Conservation (phyloP, 2,888 invertebrate genomes). For the Cephus pulcher region DNA sequence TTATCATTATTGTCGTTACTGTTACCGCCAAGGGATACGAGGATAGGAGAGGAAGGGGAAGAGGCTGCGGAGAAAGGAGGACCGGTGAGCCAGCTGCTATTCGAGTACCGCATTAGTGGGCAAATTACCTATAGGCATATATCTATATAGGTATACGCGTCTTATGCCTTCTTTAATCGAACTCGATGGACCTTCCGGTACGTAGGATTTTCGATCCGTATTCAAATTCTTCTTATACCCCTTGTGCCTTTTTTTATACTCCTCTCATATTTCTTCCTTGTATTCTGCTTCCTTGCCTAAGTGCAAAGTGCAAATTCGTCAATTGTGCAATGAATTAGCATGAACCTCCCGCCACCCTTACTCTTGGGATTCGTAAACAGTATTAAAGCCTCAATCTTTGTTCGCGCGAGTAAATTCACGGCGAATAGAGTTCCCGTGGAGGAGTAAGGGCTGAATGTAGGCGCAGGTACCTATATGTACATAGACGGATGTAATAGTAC, state of each 20-base stretch:
- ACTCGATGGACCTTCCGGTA: background rate
- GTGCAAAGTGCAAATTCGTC: conserved; percentile 6
- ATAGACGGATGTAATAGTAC: background rate
- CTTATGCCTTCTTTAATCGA: background rate
- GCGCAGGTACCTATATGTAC: background rate
- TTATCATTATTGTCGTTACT: conserved; percentile 62
- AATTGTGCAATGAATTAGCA: background rate
- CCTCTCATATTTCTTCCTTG: conserved; percentile 34
- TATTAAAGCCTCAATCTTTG: conserved; percentile 57
- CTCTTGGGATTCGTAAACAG: conserved; percentile 41
- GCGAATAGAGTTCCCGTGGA: conserved; percentile 25
- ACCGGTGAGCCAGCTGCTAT: conserved; percentile 49
- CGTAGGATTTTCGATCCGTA: background rate
- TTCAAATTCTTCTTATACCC: conserved; percentile 19
- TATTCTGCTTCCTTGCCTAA: conserved; percentile 30
- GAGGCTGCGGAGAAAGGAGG: conserved; percentile 17
- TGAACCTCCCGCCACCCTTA: background rate
- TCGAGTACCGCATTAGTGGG: conserved; percentile 58
- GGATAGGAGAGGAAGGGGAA: background rate
- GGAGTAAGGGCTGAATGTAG: conserved; percentile 6
- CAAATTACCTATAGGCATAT: conserved; percentile 44
- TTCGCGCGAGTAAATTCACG: conserved; percentile 45
- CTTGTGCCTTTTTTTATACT: conserved; percentile 18
- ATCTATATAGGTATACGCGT: background rate
- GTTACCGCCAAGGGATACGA: conserved; percentile 38